Conservation (phyloP, 2,888 invertebrate species). For the Ormyrus nitidulus region DNA sequence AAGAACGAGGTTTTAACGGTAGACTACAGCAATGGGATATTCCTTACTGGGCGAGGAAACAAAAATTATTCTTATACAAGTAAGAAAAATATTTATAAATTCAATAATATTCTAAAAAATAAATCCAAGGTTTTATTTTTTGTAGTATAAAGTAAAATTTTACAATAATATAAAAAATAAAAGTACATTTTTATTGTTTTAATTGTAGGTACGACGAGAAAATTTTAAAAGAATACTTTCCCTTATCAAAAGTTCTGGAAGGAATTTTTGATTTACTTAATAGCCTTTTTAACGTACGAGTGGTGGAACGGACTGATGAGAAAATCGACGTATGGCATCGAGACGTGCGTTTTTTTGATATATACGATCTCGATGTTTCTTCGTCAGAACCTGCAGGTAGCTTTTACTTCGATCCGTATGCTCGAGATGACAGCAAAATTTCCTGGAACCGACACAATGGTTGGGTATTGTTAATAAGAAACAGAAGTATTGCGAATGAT, state of each 20-base stretch:
- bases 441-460: constrained; percentile 80
- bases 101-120: background rate
- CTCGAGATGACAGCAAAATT: constrained; percentile 81
- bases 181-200: background rate
- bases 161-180: background rate
- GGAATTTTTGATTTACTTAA: constrained; percentile 87
- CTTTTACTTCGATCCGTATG: constrained; percentile 91
- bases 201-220: constrained; percentile 81
- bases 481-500: constrained; percentile 80
- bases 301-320: constrained; percentile 78
- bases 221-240: constrained; percentile 87
- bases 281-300: constrained; percentile 86
- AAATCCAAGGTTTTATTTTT: constrained; percentile 6
- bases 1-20: constrained; percentile 82
- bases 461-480: constrained; percentile 88
- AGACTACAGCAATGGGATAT: constrained; percentile 88
- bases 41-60: constrained; percentile 90
- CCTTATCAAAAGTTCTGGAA: constrained; percentile 86
- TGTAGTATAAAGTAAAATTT: background rate
- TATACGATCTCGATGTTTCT: constrained; percentile 81
- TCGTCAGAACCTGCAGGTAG: constrained; percentile 83
- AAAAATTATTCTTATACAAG: constrained; percentile 81
- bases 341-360: constrained; percentile 88
- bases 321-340: constrained; percentile 88
- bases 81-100: constrained; percentile 61